Conservation (phyloP, 2,797 vertebrate species). For the Coreius guichenoti region DNA sequence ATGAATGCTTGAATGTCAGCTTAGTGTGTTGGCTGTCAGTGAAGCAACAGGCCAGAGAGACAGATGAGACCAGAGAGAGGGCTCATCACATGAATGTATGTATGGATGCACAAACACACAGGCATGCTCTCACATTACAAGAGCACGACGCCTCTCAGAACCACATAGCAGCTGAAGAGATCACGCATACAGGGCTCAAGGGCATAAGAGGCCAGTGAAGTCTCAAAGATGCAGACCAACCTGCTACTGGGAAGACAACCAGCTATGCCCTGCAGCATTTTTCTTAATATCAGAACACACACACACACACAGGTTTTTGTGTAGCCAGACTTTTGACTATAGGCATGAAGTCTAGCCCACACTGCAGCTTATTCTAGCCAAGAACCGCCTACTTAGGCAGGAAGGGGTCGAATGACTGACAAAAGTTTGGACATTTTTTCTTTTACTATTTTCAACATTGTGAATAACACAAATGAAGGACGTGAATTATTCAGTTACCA, state of each 20-base stretch:
- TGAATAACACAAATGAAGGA: not conserved
- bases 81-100: slow-evolving; percentile 55
- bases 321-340: slow-evolving; percentile 37
- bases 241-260: slow-evolving; percentile 45
- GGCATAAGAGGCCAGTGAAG: slow-evolving; percentile 48
- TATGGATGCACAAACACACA: slow-evolving; percentile 41
- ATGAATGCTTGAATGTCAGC: slow-evolving; percentile 48
- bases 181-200: slow-evolving; percentile 36
- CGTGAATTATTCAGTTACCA: too few relatives aligned
- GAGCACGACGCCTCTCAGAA: slow-evolving; percentile 15
- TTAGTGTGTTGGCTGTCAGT: slow-evolving; percentile 47
- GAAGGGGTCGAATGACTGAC: slow-evolving; percentile 14
- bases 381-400: slow-evolving; percentile 21
- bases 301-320: slow-evolving; percentile 27
- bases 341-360: slow-evolving; percentile 38
- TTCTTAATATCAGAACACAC: slow-evolving; percentile 47
- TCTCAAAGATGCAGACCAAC: slow-evolving; percentile 50
- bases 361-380: slow-evolving; percentile 21
- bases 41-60: slow-evolving; percentile 50
- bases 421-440: not conserved
- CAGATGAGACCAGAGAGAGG: slow-evolving; percentile 53
- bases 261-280: slow-evolving; percentile 47
- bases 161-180: slow-evolving; percentile 29
- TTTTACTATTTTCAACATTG: not conserved
- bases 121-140: slow-evolving; percentile 33